phyloP scores from a whole-genome alignment of 2,113 vertebrate genomes.

The Lasiurus borealis region DNA sequence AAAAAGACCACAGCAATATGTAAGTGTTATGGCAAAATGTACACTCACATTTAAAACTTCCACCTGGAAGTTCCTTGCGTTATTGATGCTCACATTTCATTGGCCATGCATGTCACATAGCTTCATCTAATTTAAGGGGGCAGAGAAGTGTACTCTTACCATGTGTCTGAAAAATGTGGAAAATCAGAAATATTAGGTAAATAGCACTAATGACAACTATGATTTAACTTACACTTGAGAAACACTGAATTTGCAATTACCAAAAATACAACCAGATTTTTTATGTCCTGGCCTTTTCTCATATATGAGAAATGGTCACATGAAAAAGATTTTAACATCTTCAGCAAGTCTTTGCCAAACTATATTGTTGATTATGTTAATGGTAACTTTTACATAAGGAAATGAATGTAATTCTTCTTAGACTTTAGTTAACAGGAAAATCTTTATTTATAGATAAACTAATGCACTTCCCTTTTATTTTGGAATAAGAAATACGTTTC shows the following conservation, averaged over 20 bases:
- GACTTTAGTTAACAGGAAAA: conserved; percentile 68
- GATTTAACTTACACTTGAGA: conserved; percentile 7
- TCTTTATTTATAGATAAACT: conserved; percentile 64
- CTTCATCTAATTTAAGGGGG: neutral
- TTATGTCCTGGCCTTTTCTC: conserved; percentile 25
- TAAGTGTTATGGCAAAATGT: neutral
- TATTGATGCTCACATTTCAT: neutral
- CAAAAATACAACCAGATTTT: neutral
- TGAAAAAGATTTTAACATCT: conserved; percentile 37
- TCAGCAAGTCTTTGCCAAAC: neutral
- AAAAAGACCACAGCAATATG: neutral
- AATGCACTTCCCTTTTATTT: conserved; percentile 61
- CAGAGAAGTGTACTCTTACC: neutral
- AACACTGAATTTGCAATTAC: neutral
- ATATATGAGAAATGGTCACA: neutral
- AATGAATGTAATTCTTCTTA: conserved; percentile 53
- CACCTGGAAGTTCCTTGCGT: neutral
- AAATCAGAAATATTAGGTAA: conserved; percentile 3
- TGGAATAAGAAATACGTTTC: conserved; percentile 55
- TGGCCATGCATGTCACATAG: neutral
- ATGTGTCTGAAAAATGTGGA: neutral
- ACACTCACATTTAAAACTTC: neutral
- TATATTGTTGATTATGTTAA: conserved; percentile 4
- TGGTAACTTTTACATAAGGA: conserved; percentile 35
- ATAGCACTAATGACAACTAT: neutral